Evolutionary conservation across 2,888 invertebrate species (phyloP).

Genomic region (Polyommatus iphigenia): DNA sequence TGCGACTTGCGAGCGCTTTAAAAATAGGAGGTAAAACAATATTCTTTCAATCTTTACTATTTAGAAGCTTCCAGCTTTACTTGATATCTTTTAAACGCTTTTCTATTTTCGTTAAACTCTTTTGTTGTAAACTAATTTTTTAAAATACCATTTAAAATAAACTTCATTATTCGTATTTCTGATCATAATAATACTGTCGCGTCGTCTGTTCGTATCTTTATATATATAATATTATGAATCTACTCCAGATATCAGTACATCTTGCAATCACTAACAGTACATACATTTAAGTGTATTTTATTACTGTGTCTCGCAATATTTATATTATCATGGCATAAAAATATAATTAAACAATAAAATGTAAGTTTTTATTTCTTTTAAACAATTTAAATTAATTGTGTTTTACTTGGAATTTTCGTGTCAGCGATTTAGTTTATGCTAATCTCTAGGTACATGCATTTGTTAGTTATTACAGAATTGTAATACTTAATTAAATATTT

Average conservation of each 20-base stretch:
- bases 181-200: neutral
- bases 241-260: slow-evolving; percentile 23
- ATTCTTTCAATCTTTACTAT: no score
- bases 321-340: neutral
- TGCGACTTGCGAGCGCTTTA: no score
- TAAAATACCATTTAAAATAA: no score
- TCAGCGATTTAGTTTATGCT: neutral
- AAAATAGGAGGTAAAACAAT: no score
- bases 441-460: neutral
- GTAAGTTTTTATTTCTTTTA: neutral
- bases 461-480: neutral
- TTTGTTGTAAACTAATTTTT: no score
- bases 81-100: no score
- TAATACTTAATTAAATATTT: neutral
- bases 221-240: slow-evolving; percentile 3
- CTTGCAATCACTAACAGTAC: slow-evolving; percentile 24
- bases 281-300: neutral
- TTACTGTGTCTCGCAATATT: neutral
- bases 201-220: slow-evolving; percentile 2
- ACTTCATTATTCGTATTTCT: neutral
- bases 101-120: no score
- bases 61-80: no score
- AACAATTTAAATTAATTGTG: neutral
- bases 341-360: neutral
- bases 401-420: neutral